Conservation (phyloP, 2,113 vertebrate genomes). For the Lates calcarifer region DNA sequence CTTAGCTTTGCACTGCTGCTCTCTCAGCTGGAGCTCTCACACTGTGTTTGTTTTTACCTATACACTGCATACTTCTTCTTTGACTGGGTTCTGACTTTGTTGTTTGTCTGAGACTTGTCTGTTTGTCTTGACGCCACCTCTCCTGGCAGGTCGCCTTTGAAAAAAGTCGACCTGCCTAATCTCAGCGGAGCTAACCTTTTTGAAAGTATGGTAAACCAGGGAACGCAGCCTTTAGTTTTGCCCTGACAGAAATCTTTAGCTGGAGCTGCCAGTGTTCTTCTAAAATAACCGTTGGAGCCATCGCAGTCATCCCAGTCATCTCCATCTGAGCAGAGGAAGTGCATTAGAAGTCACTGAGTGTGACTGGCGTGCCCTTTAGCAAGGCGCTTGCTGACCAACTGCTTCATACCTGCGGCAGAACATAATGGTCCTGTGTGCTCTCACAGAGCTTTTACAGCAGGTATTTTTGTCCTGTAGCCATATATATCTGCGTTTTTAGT, state of each 20-base stretch:
- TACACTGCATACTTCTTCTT: too few species aligned
- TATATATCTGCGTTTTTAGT: not conserved
- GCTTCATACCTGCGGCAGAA: conserved; percentile 25
- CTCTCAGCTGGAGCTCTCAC: not conserved
- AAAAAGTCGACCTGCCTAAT: not conserved
- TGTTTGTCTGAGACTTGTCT: not conserved
- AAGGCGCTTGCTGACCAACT: conserved; percentile 6
- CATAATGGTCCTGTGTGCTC: not conserved
- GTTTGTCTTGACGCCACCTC: not conserved
- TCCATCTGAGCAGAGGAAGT: conserved; percentile 1
- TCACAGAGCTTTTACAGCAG: not conserved
- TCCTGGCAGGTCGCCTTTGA: not conserved
- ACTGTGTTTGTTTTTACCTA: not conserved
- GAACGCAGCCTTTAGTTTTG: not conserved
- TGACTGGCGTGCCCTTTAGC: conserved; percentile 57
- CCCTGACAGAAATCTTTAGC: conserved; percentile 11
- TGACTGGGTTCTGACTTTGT: not conserved
- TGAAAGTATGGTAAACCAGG: not conserved
- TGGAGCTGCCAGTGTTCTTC: conserved; percentile 30
- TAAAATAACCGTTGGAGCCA: conserved; percentile 44
- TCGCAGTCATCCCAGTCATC: not conserved
- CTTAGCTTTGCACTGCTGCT: not conserved
- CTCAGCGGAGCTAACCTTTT: conserved; percentile 1
- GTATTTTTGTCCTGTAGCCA: conserved; percentile 18
- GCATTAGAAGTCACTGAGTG: not conserved